phyloP scores from a whole-genome alignment of 2,888 invertebrate species.

The Masnerella sp. region DNA sequence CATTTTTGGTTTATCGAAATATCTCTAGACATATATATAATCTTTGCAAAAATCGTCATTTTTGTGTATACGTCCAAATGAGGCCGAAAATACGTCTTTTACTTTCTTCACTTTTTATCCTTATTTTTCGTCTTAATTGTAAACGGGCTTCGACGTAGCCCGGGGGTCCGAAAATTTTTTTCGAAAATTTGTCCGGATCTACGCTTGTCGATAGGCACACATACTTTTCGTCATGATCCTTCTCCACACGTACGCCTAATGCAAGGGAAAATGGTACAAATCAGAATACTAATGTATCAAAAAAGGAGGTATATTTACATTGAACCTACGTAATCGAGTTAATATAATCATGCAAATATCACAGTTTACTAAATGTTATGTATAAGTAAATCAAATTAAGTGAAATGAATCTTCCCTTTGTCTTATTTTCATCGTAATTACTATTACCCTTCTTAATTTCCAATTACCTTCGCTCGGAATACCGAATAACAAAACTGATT shows the following conservation, averaged over 20 bases:
- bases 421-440: too few relatives aligned
- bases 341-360: conserved; percentile 71
- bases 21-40: conserved; percentile 51
- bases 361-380: conserved; percentile 70
- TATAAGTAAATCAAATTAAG: conserved; percentile 48
- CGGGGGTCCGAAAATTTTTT: conserved; percentile 42
- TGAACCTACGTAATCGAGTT: conserved; percentile 64
- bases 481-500: background rate
- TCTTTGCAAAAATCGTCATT: conserved; percentile 54
- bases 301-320: conserved; percentile 63
- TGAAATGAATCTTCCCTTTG: conserved; percentile 35
- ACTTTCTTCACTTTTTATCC: conserved; percentile 52
- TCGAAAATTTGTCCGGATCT: conserved; percentile 51
- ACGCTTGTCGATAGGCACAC: conserved; percentile 57
- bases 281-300: conserved; percentile 48
- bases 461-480: background rate
- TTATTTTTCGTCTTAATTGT: conserved; percentile 31
- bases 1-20: conserved; percentile 44
- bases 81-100: conserved; percentile 59
- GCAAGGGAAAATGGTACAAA: conserved; percentile 41
- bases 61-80: conserved; percentile 55
- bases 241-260: conserved; percentile 39
- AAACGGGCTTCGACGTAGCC: conserved; percentile 33
- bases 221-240: conserved; percentile 55
- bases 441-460: too few relatives aligned